Evolutionary conservation across 2,113 vertebrate genomes (phyloP), one percentile per base, ranked within the genome.

Genomic region (Halcyon malimbica): DNA sequence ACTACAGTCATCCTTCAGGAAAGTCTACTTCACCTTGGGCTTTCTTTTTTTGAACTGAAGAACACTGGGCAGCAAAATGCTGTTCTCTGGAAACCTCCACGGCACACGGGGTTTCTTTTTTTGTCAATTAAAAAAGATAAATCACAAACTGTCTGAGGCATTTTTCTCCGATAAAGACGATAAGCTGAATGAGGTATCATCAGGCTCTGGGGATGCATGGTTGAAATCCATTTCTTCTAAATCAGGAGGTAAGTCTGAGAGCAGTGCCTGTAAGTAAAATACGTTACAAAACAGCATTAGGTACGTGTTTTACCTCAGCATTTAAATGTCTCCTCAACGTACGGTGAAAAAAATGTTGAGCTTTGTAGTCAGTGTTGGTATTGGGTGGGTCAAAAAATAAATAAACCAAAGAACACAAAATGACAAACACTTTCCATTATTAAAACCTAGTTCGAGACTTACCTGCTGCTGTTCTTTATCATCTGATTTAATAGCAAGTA

Each of bases 381-480:
- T 24, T 65, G 24, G 41, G 64, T 31, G 60, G 5, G 17, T 70
- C 28, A 78, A 5, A 44, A 37, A 56, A 44, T 13, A 50, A 63
- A 77, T 54, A 67, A 69, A 88, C 41, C 44, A 53, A 74, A 88
- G 68, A 64, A 41, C 26, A 85, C 37, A 46, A n/a, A 33, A 60
- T 16, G 31, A 48, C n/a, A 91, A 68, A 87, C 20, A 35, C 48
- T 15, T 76, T 21, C 37, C 59, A 2, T 17, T 44, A 9, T 15
- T 16, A 51, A 83, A 37, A 59, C 3, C 91, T 81, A 4, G 63
- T 87, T 67, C 33, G 57, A 35, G 62, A 76, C 96, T 68, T 96
- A 99, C 99, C 98, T 99, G 99, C 97, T 99, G 99, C 97, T 98
- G 99, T 89, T 99, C 98, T 95, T 98, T 98, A 97, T 99, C 98